phyloP scores from a whole-genome alignment of 2,888 invertebrate genomes.

The Clanis bilineata region DNA sequence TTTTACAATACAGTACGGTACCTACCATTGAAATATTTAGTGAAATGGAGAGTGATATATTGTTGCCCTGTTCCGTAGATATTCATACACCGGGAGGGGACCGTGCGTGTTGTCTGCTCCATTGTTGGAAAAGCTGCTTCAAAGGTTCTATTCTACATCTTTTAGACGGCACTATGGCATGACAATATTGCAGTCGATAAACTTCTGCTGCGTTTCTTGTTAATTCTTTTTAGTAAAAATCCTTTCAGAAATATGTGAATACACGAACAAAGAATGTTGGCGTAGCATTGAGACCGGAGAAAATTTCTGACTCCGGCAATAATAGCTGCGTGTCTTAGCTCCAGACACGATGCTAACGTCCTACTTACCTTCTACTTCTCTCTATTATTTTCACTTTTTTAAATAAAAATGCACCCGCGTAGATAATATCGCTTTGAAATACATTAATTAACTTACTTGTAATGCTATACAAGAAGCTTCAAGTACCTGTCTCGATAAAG shows the following conservation, averaged over 20 bases:
- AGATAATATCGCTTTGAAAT: constrained; percentile 74
- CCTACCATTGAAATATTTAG: constrained; percentile 36
- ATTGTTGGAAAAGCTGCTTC: constrained; percentile 82
- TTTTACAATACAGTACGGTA: constrained; percentile 6
- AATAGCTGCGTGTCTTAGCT: constrained; percentile 73
- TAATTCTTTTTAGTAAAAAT: constrained; percentile 74
- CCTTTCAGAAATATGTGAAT: constrained; percentile 77
- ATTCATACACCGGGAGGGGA: constrained; percentile 75
- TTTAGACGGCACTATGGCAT: constrained; percentile 83
- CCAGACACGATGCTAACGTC: constrained; percentile 77
- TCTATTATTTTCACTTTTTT: constrained; percentile 73
- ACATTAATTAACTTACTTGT: constrained; percentile 54
- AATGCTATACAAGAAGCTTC: constrained; percentile 75
- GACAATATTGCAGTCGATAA: constrained; percentile 80
- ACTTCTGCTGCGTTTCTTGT: constrained; percentile 81
- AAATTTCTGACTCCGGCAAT: constrained; percentile 62
- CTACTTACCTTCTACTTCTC: constrained; percentile 74
- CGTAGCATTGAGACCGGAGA: constrained; percentile 70
- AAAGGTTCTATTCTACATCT: constrained; percentile 80
- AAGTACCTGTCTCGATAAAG: constrained; percentile 61
- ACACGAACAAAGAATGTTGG: constrained; percentile 70
- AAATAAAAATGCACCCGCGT: constrained; percentile 78
- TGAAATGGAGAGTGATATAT: constrained; percentile 69
- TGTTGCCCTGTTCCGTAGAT: constrained; percentile 81
- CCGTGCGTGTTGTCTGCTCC: constrained; percentile 80